Evolutionary conservation across 37 sponge, comb jelly and placozoan genomes (phyloP).

Genomic region (Aplysina aerophoba): DNA sequence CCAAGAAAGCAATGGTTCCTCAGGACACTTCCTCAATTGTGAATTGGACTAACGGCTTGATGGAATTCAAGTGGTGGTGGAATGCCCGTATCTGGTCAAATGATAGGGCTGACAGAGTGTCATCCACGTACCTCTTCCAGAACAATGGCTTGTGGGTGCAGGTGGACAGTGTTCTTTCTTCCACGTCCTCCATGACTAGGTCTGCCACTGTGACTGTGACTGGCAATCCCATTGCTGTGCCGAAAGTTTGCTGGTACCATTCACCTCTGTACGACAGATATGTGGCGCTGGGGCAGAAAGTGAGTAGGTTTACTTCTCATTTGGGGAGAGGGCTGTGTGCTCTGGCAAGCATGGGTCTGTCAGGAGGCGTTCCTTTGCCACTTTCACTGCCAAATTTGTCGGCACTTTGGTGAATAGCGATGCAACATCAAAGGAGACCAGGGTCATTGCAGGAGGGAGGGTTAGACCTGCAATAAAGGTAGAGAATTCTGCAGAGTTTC

Average conservation of each 20-base stretch:
- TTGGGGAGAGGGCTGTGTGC: constrained; percentile 18
- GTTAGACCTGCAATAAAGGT: constrained; percentile 15
- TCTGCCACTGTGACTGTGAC: no score
- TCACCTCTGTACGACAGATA: constrained; percentile 7
- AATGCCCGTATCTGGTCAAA: no score
- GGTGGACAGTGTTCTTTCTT: no score
- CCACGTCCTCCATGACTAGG: no score
- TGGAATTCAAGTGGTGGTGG: no score
- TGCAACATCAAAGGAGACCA: constrained; percentile 25
- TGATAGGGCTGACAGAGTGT: no score
- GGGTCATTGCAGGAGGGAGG: neutral
- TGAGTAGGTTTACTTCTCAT: constrained; percentile 1
- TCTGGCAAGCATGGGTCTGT: neutral
- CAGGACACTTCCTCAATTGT: no score
- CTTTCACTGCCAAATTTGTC: constrained; percentile 3
- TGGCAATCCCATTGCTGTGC: no score
- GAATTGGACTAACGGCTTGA: no score
- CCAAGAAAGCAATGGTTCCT: no score
- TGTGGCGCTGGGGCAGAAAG: constrained; percentile 4
- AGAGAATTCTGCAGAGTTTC: constrained; percentile 17
- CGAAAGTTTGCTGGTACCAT: constrained; percentile 8
- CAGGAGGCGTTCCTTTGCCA: constrained; percentile 1
- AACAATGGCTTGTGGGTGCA: no score
- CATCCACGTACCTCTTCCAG: no score
- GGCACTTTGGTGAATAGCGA: constrained; percentile 33